Percentiles rank a stretch among this genome's conserved stretches.
phyloP scores from a whole-genome alignment of 2,113 vertebrate species.

The Siniperca chuatsi region DNA sequence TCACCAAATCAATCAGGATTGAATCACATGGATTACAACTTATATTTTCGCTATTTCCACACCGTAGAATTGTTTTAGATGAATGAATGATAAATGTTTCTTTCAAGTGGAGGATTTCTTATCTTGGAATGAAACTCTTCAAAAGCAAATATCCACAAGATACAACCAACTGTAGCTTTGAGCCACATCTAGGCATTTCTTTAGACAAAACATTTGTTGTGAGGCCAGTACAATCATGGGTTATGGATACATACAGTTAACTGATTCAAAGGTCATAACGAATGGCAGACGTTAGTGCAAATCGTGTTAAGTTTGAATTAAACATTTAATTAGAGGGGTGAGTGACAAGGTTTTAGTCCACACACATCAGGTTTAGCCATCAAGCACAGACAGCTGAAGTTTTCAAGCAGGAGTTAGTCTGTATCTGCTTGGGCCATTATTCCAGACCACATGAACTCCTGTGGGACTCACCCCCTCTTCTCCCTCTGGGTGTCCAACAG shows the following conservation, averaged over 20 bases:
- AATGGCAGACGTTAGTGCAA: slow-evolving; percentile 18
- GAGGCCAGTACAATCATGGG: background rate
- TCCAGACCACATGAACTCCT: slow-evolving; percentile 40
- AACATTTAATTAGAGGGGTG: slow-evolving; percentile 28
- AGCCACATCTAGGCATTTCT: background rate
- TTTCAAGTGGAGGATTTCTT: background rate
- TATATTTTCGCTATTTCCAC: background rate
- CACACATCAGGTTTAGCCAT: slow-evolving; percentile 37
- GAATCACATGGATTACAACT: background rate
- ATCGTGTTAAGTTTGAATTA: background rate
- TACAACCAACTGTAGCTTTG: background rate
- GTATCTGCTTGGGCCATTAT: slow-evolving; percentile 15
- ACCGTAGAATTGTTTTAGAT: background rate
- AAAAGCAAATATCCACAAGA: background rate
- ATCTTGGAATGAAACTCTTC: slow-evolving; percentile 58
- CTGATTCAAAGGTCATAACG: slow-evolving; percentile 3
- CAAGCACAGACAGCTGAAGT: slow-evolving; percentile 33
- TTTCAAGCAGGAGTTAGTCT: slow-evolving; percentile 67
- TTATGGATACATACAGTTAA: slow-evolving; percentile 12
- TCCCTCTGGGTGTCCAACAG: slow-evolving; percentile 63
- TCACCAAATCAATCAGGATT: background rate
- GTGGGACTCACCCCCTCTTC: slow-evolving; percentile 80
- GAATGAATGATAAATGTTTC: background rate
- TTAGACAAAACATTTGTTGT: slow-evolving; percentile 22
- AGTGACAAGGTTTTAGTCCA: slow-evolving; percentile 52